Conservation (phyloP, 2,888 invertebrate genomes). For the Girardia tigrina region DNA sequence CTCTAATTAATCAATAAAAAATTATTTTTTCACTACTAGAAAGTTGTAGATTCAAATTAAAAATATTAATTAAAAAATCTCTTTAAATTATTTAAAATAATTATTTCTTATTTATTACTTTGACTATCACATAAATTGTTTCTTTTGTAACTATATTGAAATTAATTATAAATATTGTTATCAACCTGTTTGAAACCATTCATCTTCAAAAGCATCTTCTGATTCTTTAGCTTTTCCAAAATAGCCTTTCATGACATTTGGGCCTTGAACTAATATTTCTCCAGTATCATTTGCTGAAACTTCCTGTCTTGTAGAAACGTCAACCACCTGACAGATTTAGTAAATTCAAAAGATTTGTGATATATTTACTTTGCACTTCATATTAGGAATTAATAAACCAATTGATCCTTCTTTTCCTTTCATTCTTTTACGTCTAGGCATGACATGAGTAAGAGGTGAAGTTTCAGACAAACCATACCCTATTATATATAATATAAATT, state of each 20-base stretch:
- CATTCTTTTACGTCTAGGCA: neutral
- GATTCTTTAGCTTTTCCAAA: slow-evolving; percentile 2
- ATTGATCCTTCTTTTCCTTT: neutral
- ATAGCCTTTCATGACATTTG: slow-evolving; percentile 32
- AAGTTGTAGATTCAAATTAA: too few relatives aligned
- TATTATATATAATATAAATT: too few relatives aligned
- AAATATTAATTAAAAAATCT: too few relatives aligned
- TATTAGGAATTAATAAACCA: neutral
- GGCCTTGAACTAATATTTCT: slow-evolving; percentile 27
- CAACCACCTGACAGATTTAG: neutral
- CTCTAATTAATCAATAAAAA: too few relatives aligned
- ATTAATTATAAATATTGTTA: neutral
- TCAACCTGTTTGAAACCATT: slow-evolving; percentile 29
- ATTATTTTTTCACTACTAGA: too few relatives aligned
- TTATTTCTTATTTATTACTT: too few relatives aligned
- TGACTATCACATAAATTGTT: too few relatives aligned
- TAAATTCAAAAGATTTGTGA: neutral
- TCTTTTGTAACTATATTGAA: neutral
- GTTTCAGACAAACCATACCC: neutral
- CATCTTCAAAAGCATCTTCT: slow-evolving; percentile 27
- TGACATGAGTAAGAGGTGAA: neutral
- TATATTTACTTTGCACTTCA: neutral
- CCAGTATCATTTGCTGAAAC: slow-evolving; percentile 14
- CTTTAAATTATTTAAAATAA: too few relatives aligned
- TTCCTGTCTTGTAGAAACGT: slow-evolving; percentile 14